Base-by-base conservation (phyloP, 2,113 vertebrate species). In the Nannospalax galili region DNA sequence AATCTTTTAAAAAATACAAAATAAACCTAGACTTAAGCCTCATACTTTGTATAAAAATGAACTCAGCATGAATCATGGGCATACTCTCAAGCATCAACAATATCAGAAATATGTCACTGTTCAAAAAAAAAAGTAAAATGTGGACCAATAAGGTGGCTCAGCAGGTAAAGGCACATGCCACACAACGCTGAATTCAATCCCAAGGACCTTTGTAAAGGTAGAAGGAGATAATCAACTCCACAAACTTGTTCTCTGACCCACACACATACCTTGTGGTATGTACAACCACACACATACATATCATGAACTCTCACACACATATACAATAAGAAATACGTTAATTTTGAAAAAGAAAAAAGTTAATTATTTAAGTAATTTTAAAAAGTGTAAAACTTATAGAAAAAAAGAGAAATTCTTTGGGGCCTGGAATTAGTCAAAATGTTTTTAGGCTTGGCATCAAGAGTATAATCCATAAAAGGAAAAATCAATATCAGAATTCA, bases 371-470 rank as follows among this genome's bases (percentile, higher is more conserved):
- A 19, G 60, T 19, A 62, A 16, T 62, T 8, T 10, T 10, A 62
- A 62, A 22, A 19, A 62, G 15, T 65, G 69, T 82, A 78, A 91
- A 94, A 84, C 7, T 85, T 79, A 52, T 40, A 93, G 88, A 58
- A 80, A 96, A 95, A 92, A 28, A 45, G 24, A 82, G 64, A 92
- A 69, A 73, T 74, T n/a, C 70, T 92, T 94, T 90, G n/a, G 37
- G n/a, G 79, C 20, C 48, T 48, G 64, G 9, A 40, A 5, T 40
- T 48, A 82, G 35, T 52, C 52, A 85, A 93, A 80, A 64, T 82
- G 19, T 58, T 89, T 94, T 92, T 90, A 93, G 84, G 16, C 10
- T 91, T 92, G 20, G 77, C 60, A 73, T 37, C 15, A 86, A 92
- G 90, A 94, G 16, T n/a, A 69, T 2, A 87, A 37, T 56, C 48